A percentile compares a stretch with the other conserved stretches of the same genome.
These are phyloP conservation scores for Isurus oxyrinchus DNA, from an alignment of 2,113 vertebrate genomes.

Conservation along the genomic window DNA sequence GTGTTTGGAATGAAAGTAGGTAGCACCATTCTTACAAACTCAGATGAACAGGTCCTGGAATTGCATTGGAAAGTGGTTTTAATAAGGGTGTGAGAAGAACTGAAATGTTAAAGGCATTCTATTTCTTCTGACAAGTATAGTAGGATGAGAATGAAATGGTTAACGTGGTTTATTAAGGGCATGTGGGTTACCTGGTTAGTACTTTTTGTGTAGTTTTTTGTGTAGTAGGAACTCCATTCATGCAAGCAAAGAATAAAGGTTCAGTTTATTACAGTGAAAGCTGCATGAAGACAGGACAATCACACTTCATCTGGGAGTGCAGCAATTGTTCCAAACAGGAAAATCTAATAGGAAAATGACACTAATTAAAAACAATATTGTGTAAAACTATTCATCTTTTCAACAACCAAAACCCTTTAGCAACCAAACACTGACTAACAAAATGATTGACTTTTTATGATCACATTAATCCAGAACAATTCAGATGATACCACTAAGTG, in stretches of 20 bases:
- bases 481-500: too few species aligned
- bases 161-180: background rate
- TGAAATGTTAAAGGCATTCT: background rate
- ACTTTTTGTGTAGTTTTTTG: background rate
- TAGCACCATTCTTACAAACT: background rate
- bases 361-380: background rate
- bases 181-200: constrained; percentile 8
- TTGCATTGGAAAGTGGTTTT: background rate
- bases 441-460: background rate
- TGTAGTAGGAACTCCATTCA: constrained; percentile 16
- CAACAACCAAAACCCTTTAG: background rate
- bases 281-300: background rate
- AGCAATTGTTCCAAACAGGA: background rate
- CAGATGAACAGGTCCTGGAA: background rate
- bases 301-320: background rate
- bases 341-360: background rate
- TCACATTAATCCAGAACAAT: background rate
- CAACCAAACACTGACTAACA: background rate
- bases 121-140: background rate
- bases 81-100: background rate
- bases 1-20: background rate
- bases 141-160: background rate
- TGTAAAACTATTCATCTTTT: background rate
- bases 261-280: constrained; percentile 9
- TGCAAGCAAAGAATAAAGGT: background rate